Evolutionary conservation across 1,140 invertebrate genomes (phyloP).

Genomic region (Hermatobates lingyangjiaoensis): DNA sequence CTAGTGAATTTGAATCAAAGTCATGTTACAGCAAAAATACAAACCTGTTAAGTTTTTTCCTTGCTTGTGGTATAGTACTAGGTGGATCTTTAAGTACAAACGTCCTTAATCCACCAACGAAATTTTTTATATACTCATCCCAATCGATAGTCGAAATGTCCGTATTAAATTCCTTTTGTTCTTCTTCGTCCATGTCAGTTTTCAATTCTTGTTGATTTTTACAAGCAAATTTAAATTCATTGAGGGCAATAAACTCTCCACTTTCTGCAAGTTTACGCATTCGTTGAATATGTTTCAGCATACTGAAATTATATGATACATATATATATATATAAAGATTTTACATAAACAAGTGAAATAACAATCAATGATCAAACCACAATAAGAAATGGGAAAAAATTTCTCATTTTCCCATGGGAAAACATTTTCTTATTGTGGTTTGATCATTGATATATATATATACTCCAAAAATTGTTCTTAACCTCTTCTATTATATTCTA

Average conservation of each 20-base stretch:
- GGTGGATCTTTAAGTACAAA: slow-evolving; percentile 58
- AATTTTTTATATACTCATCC: slow-evolving; percentile 45
- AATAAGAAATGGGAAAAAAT: too few species aligned
- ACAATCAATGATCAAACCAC: too few species aligned
- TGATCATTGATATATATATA: too few species aligned
- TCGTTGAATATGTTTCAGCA: slow-evolving; percentile 63
- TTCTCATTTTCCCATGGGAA: too few species aligned
- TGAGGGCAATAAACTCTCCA: slow-evolving; percentile 69
- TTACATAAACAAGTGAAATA: too few species aligned
- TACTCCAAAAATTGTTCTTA: too few species aligned
- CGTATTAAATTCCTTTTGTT: slow-evolving; percentile 37
- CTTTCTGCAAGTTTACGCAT: slow-evolving; percentile 55
- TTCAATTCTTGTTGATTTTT: slow-evolving; percentile 50
- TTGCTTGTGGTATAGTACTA: slow-evolving; percentile 38
- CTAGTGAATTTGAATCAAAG: not conserved
- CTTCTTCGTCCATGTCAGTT: slow-evolving; percentile 35
- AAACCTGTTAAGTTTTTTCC: slow-evolving; percentile 41
- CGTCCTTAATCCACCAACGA: slow-evolving; percentile 57
- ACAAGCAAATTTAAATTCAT: slow-evolving; percentile 69
- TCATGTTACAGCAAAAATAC: not conserved
- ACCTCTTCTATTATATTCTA: too few species aligned
- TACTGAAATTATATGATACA: too few species aligned
- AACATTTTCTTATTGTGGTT: too few species aligned
- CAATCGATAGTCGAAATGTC: slow-evolving; percentile 40
- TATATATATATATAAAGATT: too few species aligned